Conservation (phyloP, 2,888 invertebrate genomes). For the Exephanes ischioxanthus region DNA sequence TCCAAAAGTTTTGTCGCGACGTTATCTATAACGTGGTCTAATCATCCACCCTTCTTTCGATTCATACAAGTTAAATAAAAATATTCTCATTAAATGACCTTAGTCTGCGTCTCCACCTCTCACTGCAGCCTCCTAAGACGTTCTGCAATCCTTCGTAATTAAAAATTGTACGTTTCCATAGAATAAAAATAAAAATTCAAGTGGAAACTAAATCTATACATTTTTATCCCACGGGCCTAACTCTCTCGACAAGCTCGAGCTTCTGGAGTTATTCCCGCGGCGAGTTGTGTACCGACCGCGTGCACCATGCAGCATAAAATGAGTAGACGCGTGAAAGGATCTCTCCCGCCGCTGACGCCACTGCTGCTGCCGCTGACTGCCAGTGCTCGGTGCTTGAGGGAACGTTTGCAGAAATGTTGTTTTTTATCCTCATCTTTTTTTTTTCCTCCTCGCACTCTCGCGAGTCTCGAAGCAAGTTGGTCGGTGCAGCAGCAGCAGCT, state of each 20-base stretch:
- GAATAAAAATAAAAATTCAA: conserved; percentile 29
- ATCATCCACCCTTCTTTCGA: not conserved
- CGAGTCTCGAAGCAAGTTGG: conserved; percentile 52
- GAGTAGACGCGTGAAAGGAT: conserved; percentile 68
- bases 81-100: not conserved
- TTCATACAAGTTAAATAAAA: not conserved
- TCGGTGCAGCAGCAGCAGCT: conserved; percentile 51
- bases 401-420: conserved; percentile 59
- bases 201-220: conserved; percentile 23
- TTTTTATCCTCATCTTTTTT: conserved; percentile 20
- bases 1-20: not conserved
- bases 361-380: conserved; percentile 33
- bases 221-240: conserved; percentile 51
- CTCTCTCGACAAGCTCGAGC: conserved; percentile 43
- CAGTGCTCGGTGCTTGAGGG: conserved; percentile 50
- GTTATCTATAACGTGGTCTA: not conserved
- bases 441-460: conserved; percentile 29
- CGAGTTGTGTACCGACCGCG: conserved; percentile 25
- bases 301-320: conserved; percentile 51
- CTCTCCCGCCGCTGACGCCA: conserved; percentile 51
- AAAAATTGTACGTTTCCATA: conserved; percentile 3
- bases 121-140: not conserved
- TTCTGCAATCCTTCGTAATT: not conserved
- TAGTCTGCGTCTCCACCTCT: not conserved
- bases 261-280: conserved; percentile 57